Conservation (phyloP, 1,140 invertebrate genomes). For the Pseudoatta argentina region DNA sequence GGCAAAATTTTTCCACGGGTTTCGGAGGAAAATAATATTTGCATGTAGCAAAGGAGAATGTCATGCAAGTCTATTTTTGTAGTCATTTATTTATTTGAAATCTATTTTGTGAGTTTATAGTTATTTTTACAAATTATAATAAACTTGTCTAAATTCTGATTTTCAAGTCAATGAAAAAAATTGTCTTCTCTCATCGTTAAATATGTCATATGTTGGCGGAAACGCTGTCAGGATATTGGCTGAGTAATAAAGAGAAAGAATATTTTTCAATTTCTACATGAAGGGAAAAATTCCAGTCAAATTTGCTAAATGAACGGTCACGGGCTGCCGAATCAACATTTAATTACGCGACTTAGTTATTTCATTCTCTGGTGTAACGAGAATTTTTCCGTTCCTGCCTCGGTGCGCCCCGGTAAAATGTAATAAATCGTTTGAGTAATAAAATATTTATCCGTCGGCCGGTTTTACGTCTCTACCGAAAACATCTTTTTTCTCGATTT, state of each 20-base stretch:
- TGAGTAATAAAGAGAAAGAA: slow-evolving; percentile 36
- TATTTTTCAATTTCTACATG: slow-evolving; percentile 53
- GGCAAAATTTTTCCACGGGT: not conserved
- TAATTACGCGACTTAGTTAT: slow-evolving; percentile 62
- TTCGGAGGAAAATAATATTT: not conserved
- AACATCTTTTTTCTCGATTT: slow-evolving; percentile 64
- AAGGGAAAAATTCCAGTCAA: slow-evolving; percentile 58
- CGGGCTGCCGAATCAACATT: slow-evolving; percentile 60
- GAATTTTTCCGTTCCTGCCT: slow-evolving; percentile 57
- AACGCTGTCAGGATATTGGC: slow-evolving; percentile 31
- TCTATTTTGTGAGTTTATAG: not conserved
- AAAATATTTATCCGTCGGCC: slow-evolving; percentile 57
- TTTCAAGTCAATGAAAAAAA: slow-evolving; percentile 17
- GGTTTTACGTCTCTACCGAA: slow-evolving; percentile 52
- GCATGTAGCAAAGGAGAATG: not conserved
- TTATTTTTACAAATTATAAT: not conserved
- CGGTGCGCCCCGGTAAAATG: slow-evolving; percentile 39
- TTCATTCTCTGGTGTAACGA: slow-evolving; percentile 54
- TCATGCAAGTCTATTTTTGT: not conserved
- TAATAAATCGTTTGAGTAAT: slow-evolving; percentile 64
- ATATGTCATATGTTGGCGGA: slow-evolving; percentile 12
- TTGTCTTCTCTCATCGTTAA: not conserved
- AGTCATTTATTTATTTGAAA: too few relatives aligned
- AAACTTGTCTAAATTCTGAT: not conserved
- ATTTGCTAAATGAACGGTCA: slow-evolving; percentile 64